Evolutionary conservation across 2,113 vertebrate genomes (phyloP).

Genomic region (Hippoglossus stenolepis): DNA sequence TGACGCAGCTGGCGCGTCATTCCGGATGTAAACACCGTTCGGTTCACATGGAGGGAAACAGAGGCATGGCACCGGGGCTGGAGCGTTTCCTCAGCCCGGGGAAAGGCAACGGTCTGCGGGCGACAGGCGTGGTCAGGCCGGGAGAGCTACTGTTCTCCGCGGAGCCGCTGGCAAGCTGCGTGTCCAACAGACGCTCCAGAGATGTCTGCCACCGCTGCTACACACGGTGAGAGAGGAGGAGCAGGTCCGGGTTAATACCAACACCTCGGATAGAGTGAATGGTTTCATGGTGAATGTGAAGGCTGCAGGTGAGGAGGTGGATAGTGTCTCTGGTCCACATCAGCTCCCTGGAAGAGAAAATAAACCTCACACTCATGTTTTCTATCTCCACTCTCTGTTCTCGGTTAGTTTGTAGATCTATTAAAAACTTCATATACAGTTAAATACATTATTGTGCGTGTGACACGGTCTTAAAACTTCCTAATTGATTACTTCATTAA

Average conservation of each 20-base stretch:
- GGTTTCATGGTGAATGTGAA: background rate
- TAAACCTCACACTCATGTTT: too few relatives aligned
- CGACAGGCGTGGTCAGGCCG: slow-evolving; percentile 46
- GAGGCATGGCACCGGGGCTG: slow-evolving; percentile 76
- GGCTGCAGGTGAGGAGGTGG: too few relatives aligned
- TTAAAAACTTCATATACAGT: too few relatives aligned
- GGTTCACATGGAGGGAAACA: slow-evolving; percentile 43
- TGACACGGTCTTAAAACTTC: too few relatives aligned
- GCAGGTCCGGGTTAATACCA: background rate
- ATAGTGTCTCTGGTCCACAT: too few relatives aligned
- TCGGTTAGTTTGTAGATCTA: too few relatives aligned
- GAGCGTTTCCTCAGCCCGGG: slow-evolving; percentile 85
- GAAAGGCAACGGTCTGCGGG: slow-evolving; percentile 87
- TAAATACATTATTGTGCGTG: too few relatives aligned
- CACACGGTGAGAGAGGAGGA: slow-evolving; percentile 82
- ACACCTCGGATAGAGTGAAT: too few relatives aligned
- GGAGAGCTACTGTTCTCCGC: slow-evolving; percentile 83
- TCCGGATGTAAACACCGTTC: slow-evolving; percentile 68
- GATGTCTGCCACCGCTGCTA: slow-evolving; percentile 88
- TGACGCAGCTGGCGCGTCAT: slow-evolving; percentile 27
- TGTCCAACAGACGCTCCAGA: slow-evolving; percentile 77
- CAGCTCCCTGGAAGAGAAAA: too few relatives aligned
- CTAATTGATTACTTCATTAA: too few relatives aligned
- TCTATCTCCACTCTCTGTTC: too few relatives aligned
- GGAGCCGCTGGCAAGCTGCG: slow-evolving; percentile 85